Conservation (phyloP, 2,113 vertebrate genomes). For the Hippocampus mohnikei region DNA sequence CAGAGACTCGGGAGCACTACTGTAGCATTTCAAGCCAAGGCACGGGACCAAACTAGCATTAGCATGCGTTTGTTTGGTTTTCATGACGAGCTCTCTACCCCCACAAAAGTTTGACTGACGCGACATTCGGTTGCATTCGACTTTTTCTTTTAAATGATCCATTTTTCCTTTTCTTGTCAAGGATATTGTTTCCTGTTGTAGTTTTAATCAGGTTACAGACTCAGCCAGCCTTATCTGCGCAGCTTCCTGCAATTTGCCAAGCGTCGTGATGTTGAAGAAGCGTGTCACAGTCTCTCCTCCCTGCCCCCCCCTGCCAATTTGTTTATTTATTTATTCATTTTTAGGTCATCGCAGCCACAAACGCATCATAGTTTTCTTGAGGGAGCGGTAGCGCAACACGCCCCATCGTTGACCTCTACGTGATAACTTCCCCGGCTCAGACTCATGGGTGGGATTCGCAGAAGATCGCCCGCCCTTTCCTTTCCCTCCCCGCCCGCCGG, state of each 20-base stretch:
- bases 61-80: neutral
- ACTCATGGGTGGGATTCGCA: constrained; percentile 24
- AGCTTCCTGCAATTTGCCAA: neutral
- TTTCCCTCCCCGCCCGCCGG: constrained; percentile 4
- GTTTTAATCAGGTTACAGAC: too few relatives aligned
- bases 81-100: neutral
- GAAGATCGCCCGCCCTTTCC: constrained; percentile 22
- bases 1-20: neutral
- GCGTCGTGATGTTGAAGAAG: neutral
- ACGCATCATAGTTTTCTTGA: constrained; percentile 7
- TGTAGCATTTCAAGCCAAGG: neutral
- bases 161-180: too few relatives aligned
- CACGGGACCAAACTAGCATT: neutral
- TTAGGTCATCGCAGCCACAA: constrained; percentile 13
- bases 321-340: neutral
- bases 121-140: too few relatives aligned
- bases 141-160: neutral
- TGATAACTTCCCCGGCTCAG: constrained; percentile 42
- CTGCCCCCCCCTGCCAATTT: neutral
- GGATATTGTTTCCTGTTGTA: neutral
- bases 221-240: neutral
- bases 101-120: too few relatives aligned
- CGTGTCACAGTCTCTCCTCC: neutral
- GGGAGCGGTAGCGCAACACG: constrained; percentile 17
- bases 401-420: constrained; percentile 7